These are phyloP conservation scores for Cephalopachus bancanus DNA, from an alignment of 2,797 vertebrate genomes.

Conservation along the genomic window DNA sequence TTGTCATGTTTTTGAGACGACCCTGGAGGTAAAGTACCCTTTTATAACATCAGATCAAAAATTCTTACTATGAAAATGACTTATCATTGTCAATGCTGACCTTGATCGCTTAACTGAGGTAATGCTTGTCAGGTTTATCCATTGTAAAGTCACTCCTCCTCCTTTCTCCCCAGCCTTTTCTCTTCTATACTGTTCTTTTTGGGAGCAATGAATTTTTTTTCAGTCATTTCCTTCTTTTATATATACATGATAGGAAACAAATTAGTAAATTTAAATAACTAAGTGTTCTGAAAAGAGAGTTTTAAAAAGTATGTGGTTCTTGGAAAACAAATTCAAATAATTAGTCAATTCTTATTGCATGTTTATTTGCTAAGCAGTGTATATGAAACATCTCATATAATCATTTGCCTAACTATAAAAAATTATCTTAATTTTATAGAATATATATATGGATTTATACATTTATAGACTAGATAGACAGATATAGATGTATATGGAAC, in stretches of 20 bases:
- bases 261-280: not conserved
- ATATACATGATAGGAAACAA: not conserved
- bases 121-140: no score
- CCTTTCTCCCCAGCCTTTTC: not conserved
- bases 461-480: no score
- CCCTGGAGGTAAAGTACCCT: not conserved
- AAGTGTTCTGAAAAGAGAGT: not conserved
- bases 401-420: not conserved
- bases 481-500: not conserved
- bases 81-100: not conserved
- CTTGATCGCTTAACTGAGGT: no score
- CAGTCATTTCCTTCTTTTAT: not conserved
- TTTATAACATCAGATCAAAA: not conserved
- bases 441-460: not conserved
- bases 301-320: not conserved
- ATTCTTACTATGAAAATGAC: not conserved
- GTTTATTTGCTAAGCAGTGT: not conserved
- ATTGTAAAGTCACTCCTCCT: no score
- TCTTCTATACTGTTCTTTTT: not conserved
- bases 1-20: not conserved
- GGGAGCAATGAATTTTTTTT: not conserved
- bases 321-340: not conserved
- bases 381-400: not conserved
- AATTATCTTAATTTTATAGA: not conserved
- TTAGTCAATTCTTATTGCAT: slow-evolving; percentile 3